Conservation (phyloP, 1,140 invertebrate species). For the Drosophila watanabei region DNA sequence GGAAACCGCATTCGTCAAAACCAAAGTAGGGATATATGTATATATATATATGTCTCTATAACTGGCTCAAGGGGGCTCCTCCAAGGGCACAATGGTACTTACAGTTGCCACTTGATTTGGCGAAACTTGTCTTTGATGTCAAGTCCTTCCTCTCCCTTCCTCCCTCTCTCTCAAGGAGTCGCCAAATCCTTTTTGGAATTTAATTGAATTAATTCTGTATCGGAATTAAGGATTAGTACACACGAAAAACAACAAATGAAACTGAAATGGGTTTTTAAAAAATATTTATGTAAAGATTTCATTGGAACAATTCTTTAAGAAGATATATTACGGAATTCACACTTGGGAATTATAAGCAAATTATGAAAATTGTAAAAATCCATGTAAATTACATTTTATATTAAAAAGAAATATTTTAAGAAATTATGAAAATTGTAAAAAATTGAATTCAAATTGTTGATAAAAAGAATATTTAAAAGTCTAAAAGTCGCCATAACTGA, state of each 20-base stretch:
- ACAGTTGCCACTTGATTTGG: constrained; percentile 57
- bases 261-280: background rate
- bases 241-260: background rate
- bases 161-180: background rate
- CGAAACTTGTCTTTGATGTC: constrained; percentile 52
- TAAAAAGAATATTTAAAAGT: too few species aligned
- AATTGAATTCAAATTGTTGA: too few species aligned
- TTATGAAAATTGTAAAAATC: too few species aligned
- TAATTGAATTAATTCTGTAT: constrained; percentile 41
- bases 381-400: too few species aligned
- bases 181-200: constrained; percentile 22
- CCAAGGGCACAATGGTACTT: constrained; percentile 14
- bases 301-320: background rate
- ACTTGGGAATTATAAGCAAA: too few species aligned
- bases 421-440: too few species aligned
- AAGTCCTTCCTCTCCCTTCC: too few species aligned
- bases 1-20: constrained; percentile 51
- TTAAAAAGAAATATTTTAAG: too few species aligned
- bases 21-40: background rate
- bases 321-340: too few species aligned
- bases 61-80: constrained; percentile 28
- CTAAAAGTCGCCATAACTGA: too few species aligned
- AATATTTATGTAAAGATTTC: background rate
- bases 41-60: background rate
- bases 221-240: background rate